Conservation (phyloP, 2,113 vertebrate species). For the Pelecanus crispus region DNA sequence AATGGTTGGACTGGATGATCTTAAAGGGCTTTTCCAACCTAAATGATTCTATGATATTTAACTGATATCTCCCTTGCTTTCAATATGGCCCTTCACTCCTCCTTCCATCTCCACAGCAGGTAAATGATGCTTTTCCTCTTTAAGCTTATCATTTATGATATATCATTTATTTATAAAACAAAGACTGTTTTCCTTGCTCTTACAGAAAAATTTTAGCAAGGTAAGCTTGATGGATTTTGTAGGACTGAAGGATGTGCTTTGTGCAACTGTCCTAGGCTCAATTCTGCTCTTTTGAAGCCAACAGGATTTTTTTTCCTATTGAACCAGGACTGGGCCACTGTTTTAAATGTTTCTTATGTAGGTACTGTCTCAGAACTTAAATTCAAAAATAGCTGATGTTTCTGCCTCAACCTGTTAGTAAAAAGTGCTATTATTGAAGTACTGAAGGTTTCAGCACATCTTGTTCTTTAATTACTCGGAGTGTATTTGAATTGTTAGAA, state of each 20-base stretch:
- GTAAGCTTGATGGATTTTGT: not conserved
- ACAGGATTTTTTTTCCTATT: not conserved
- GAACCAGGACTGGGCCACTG: not conserved
- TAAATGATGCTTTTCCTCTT: not conserved
- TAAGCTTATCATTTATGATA: not conserved
- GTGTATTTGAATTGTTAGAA: not conserved
- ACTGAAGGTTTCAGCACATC: not conserved
- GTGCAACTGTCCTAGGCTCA: not conserved
- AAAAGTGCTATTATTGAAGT: not conserved
- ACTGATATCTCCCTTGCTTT: not conserved
- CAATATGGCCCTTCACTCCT: not conserved
- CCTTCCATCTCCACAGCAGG: not conserved
- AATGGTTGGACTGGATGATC: too few relatives aligned
- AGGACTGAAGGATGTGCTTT: not conserved
- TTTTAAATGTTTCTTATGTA: not conserved
- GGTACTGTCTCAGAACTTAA: not conserved
- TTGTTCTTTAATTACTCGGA: constrained; percentile 11
- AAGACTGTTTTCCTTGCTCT: not conserved
- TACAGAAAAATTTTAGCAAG: not conserved
- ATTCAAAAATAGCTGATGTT: not conserved
- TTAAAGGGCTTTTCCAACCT: too few relatives aligned
- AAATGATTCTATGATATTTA: too few relatives aligned
- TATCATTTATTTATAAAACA: too few relatives aligned
- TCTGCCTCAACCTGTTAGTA: not conserved
- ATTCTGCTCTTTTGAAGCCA: not conserved